phyloP scores from a whole-genome alignment of 2,797 vertebrate species.

The Pygocentrus nattereri region DNA sequence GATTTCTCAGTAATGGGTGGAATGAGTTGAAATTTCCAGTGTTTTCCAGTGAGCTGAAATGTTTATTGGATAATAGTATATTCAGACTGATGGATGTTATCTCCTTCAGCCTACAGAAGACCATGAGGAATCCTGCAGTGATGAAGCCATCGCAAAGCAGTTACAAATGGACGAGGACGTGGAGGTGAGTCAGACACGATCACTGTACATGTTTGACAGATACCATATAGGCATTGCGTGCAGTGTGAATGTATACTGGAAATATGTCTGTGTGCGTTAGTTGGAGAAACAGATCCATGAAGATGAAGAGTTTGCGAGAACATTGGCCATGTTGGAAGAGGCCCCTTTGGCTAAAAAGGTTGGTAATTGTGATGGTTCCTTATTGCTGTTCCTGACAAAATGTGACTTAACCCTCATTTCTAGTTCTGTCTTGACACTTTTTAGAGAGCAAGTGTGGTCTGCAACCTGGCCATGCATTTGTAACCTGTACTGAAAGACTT shows the following conservation, averaged over 20 bases:
- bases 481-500: neutral
- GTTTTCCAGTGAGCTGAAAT: neutral
- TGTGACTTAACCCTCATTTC: neutral
- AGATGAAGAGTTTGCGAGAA: slow-evolving; percentile 94
- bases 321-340: slow-evolving; percentile 91
- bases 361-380: neutral
- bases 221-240: neutral
- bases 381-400: neutral
- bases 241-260: neutral
- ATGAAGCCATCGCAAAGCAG: slow-evolving; percentile 89
- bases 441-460: too few relatives aligned
- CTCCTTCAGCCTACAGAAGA: slow-evolving; percentile 79
- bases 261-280: slow-evolving; percentile 67
- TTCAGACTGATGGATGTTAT: slow-evolving; percentile 16
- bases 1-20: too few relatives aligned
- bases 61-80: neutral
- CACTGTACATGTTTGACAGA: neutral
- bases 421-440: neutral
- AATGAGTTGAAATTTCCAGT: neutral
- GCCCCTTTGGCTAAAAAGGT: slow-evolving; percentile 88
- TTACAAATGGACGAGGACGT: slow-evolving; percentile 91
- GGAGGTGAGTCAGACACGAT: slow-evolving; percentile 77
- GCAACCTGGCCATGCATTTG: neutral
- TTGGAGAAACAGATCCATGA: slow-evolving; percentile 93
- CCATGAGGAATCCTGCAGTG: slow-evolving; percentile 76